Conservation (phyloP, 2,113 vertebrate genomes). For the Corynorhinus townsendii region DNA sequence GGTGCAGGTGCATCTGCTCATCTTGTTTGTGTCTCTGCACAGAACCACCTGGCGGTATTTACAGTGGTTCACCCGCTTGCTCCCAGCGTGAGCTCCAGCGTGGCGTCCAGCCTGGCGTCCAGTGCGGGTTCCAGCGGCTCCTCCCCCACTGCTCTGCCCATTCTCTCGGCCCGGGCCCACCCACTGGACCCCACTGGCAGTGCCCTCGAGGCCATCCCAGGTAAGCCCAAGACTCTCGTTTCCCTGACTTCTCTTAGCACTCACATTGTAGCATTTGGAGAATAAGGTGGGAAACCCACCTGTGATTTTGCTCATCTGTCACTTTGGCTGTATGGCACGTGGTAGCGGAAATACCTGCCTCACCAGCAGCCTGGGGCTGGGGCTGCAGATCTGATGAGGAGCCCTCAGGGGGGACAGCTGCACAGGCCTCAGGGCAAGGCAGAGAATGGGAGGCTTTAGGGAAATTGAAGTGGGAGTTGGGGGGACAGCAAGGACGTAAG, state of each 20-base stretch:
- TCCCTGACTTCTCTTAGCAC: not conserved
- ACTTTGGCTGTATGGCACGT: accelerated
- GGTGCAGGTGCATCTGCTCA: not conserved
- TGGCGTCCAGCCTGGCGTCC: constrained; percentile 91
- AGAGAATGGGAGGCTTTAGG: not conserved
- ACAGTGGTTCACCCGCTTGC: constrained; percentile 87
- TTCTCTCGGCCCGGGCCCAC: constrained; percentile 85
- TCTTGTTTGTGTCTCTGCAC: constrained; percentile 67
- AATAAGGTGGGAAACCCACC: not conserved
- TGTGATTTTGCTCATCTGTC: not conserved
- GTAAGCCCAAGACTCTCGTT: constrained; percentile 74
- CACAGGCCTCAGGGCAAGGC: not conserved
- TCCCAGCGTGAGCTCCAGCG: constrained; percentile 89
- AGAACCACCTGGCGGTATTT: constrained; percentile 89
- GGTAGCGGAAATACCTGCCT: not conserved
- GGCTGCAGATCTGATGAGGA: not conserved
- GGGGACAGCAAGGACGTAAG: not conserved
- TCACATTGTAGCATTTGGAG: not conserved
- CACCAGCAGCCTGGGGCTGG: accelerated
- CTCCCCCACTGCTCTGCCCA: constrained; percentile 88
- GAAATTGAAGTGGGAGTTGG: too few species aligned
- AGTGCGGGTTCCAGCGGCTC: constrained; percentile 90
- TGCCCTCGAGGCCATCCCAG: constrained; percentile 88
- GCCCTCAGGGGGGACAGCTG: not conserved
- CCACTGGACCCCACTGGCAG: constrained; percentile 87